A percentile compares a stretch with the other conserved stretches of the same genome.
Conservation (phyloP, 1,140 invertebrate species). For the Trachelipus rathkii region DNA sequence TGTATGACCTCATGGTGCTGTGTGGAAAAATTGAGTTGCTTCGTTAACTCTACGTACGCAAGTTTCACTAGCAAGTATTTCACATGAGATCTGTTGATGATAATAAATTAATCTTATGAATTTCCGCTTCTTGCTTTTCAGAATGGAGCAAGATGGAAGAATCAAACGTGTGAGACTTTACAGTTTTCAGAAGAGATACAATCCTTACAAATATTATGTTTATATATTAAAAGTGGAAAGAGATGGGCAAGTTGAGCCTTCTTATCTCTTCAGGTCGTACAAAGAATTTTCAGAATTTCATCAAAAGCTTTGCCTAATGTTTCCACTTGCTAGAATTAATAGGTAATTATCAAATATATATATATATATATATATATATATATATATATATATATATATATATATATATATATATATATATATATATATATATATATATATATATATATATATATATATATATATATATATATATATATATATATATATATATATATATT, state of each 20-base stretch:
- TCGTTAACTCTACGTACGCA: too few relatives aligned
- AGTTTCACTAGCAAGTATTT: too few relatives aligned
- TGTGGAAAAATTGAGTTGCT: too few relatives aligned
- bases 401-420: too few relatives aligned
- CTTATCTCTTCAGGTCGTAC: slow-evolving; percentile 85
- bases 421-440: too few relatives aligned
- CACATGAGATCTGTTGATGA: too few relatives aligned
- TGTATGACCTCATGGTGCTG: too few relatives aligned
- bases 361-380: too few relatives aligned
- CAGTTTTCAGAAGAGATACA: slow-evolving; percentile 89
- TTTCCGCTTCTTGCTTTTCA: neutral
- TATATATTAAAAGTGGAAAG: slow-evolving; percentile 85
- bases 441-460: too few relatives aligned
- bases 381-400: too few relatives aligned
- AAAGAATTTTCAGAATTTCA: slow-evolving; percentile 95
- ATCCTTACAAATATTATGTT: slow-evolving; percentile 97
- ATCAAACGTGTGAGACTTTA: slow-evolving; percentile 79
- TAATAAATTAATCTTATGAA: too few relatives aligned
- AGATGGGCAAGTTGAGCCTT: slow-evolving; percentile 74
- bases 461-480: too few relatives aligned
- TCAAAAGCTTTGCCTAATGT: slow-evolving; percentile 85
- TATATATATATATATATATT: neutral
- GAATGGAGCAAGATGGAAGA: slow-evolving; percentile 65
- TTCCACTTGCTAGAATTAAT: slow-evolving; percentile 73
- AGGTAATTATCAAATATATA: slow-evolving; percentile 48